Percentiles rank a stretch among this genome's conserved stretches.
Conservation (phyloP, 2,797 vertebrate species). For the Euphonia xanthogaster region DNA sequence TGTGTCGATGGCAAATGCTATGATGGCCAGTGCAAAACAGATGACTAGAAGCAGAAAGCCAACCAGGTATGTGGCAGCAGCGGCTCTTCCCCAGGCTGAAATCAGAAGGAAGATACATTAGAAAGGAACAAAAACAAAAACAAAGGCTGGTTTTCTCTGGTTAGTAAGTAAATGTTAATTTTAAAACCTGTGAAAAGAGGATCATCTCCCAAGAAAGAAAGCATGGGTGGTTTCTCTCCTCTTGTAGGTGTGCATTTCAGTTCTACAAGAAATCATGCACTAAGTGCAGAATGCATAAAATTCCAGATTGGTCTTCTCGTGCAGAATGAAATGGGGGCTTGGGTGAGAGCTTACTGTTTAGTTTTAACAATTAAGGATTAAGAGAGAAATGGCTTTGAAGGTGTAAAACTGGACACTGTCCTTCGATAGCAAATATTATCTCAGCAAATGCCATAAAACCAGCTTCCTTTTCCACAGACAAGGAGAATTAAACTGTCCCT, state of each 20-base stretch:
- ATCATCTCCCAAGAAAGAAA: neutral
- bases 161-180: neutral
- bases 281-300: neutral
- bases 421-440: neutral
- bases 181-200: neutral
- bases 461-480: neutral
- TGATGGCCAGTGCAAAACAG: constrained; percentile 70
- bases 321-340: neutral
- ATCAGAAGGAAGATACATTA: constrained; percentile 7
- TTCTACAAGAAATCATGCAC: neutral
- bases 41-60: constrained; percentile 64
- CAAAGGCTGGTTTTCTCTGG: neutral
- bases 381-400: neutral
- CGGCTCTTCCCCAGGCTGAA: constrained; percentile 71
- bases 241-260: neutral
- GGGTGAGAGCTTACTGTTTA: neutral
- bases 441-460: neutral
- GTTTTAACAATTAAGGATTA: neutral
- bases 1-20: constrained; percentile 62
- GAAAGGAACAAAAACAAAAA: neutral
- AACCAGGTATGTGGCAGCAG: constrained; percentile 59
- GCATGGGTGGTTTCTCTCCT: neutral
- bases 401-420: neutral
- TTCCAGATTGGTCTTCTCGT: neutral
- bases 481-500: neutral